These are phyloP conservation scores for Spizaetus ornatus DNA, from an alignment of 2,113 vertebrate genomes.

Conservation along the genomic window DNA sequence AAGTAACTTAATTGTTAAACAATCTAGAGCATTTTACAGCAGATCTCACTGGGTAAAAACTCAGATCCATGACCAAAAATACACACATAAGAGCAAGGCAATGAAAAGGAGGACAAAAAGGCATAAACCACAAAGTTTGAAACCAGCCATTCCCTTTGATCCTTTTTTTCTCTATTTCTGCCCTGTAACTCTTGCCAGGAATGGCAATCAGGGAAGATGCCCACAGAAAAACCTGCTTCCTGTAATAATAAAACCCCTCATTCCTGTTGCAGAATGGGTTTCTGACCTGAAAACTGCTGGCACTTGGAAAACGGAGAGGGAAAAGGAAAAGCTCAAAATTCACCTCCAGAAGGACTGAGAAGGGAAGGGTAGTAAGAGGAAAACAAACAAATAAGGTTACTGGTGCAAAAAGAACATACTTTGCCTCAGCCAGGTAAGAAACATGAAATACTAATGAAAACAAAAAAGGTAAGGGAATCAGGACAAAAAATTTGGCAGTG, in stretches of 20 bases:
- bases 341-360: background rate
- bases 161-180: background rate
- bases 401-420: background rate
- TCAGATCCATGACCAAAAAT: background rate
- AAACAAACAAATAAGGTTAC: background rate
- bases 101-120: background rate
- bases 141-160: background rate
- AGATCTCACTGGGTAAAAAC: background rate
- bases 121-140: background rate
- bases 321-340: background rate
- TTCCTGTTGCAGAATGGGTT: background rate
- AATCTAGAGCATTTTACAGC: background rate
- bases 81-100: background rate
- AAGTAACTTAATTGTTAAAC: background rate
- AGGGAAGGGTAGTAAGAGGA: background rate
- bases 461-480: background rate
- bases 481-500: background rate
- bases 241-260: background rate
- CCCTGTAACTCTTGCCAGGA: background rate
- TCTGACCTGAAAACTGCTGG: background rate
- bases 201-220: background rate
- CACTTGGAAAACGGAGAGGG: background rate
- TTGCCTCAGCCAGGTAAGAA: background rate
- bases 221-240: background rate
- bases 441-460: background rate